Evolutionary conservation across 1,140 invertebrate species (phyloP), one percentile per base, ranked within the genome.

Genomic region (Trissolcus basalis): DNA sequence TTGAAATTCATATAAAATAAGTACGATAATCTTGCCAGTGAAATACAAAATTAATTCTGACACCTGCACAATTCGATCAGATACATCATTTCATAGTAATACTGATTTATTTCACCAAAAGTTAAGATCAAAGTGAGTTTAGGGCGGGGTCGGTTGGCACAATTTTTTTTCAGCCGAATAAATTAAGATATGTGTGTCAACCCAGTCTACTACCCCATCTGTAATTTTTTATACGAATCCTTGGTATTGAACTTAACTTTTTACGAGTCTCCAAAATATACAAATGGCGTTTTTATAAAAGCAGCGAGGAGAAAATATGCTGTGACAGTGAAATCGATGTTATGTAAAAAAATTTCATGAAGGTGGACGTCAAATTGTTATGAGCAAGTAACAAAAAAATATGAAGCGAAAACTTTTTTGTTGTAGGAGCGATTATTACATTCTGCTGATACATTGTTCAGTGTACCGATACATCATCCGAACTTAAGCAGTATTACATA

Each of bases 111-210:
- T n/a, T 13, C 41, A 35, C 58, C 15, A 8, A 39, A 39, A 35
- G 35, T 27, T 50, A 27, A 14, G 59, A 61, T 61, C 59, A 51
- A 61, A 51, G 49, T 7, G 16, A 16, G 12, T n/a, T 27, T 47
- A 47, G 16, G 59, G 59, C 58, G 58, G 47, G 15, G 15, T 35
- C 10, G 45, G 45, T 50, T 50, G 58, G 58, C 58, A 60, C 35
- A 60, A 59, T 61, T 61, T 61, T 53, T n/a, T 36, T n/a, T 48
- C 50, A 53, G 43, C 48, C 16, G 49, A 61, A 61, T 61, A 45
- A 61, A 61, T 61, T 61, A 61, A 33, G 33, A 27, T 39, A 60
- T 39, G 55, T 59, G 45, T 59, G 44, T 33, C 55, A 36, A 59
- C n/a, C 45, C 12, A 35, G 44, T 32, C 55, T 41, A 27, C 19